A percentile compares a stretch with the other conserved stretches of the same genome.
phyloP scores from a whole-genome alignment of 2,888 invertebrate genomes.

The Melieria omissa region DNA sequence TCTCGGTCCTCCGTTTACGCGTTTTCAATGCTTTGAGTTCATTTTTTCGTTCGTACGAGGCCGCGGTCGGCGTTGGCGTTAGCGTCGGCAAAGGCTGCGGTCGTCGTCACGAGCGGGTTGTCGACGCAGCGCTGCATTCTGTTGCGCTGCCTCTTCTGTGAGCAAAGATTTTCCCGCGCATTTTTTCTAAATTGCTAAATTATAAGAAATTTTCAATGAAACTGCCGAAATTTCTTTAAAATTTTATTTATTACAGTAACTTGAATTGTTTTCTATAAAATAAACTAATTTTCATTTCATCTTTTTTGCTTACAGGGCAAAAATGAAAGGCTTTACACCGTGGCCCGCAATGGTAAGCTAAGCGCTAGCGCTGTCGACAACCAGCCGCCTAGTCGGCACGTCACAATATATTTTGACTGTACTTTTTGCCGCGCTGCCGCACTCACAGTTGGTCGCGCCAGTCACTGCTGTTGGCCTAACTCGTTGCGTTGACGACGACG shows the following conservation, averaged over 20 bases:
- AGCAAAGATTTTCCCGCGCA: conserved; percentile 49
- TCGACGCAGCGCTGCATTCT: too few species aligned
- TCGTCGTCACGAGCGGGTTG: conserved; percentile 35
- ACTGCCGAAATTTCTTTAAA: conserved; percentile 20
- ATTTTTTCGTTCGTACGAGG: too few species aligned
- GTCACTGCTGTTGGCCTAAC: too few species aligned
- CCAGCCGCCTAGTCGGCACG: conserved; percentile 14
- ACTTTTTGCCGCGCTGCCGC: conserved; percentile 23
- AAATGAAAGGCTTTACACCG: conserved; percentile 96
- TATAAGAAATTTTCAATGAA: conserved; percentile 9
- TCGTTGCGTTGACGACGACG: too few species aligned
- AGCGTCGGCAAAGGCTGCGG: conserved; percentile 36
- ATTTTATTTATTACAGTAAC: not conserved
- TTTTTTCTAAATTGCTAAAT: conserved; percentile 31
- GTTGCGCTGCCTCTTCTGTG: too few species aligned
- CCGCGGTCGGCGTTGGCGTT: conserved; percentile 9
- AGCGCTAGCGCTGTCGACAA: conserved; percentile 15
- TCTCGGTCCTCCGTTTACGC: too few species aligned
- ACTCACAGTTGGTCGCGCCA: not conserved
- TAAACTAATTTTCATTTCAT: conserved; percentile 17
- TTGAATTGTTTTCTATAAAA: not conserved
- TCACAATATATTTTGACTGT: conserved; percentile 47
- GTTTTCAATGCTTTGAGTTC: not conserved
- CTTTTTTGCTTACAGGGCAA: conserved; percentile 82
- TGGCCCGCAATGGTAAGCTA: conserved; percentile 95